Conservation (phyloP, 2,113 vertebrate genomes). For the Cyprinodon brontotheroides region DNA sequence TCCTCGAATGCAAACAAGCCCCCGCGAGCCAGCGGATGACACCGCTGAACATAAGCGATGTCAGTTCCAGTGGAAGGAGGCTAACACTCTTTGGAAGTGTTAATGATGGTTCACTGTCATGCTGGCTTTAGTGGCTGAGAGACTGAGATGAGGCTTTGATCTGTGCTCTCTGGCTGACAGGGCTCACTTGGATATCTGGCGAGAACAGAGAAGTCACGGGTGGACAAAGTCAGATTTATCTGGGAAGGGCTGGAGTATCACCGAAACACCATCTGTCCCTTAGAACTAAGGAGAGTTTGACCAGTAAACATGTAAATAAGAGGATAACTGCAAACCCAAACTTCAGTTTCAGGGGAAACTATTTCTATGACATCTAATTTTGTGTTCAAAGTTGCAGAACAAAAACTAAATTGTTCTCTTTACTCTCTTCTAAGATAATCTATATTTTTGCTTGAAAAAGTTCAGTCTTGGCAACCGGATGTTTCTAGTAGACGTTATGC, state of each 20-base stretch:
- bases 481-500: no score
- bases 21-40: slow-evolving; percentile 21
- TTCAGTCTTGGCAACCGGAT: no score
- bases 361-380: neutral
- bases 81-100: slow-evolving; percentile 49
- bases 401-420: neutral
- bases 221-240: slow-evolving; percentile 63
- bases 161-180: slow-evolving; percentile 51
- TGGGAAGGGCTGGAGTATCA: slow-evolving; percentile 33
- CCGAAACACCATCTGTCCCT: slow-evolving; percentile 25
- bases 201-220: slow-evolving; percentile 42
- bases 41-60: slow-evolving; percentile 36
- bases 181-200: slow-evolving; percentile 44
- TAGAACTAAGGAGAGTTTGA: neutral
- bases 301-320: slow-evolving; percentile 27
- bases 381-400: slow-evolving; percentile 12
- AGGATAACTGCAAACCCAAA: slow-evolving; percentile 5
- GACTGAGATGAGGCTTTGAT: slow-evolving; percentile 63
- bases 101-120: slow-evolving; percentile 68
- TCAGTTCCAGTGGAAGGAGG: slow-evolving; percentile 45
- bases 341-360: neutral
- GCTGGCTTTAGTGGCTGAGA: slow-evolving; percentile 59
- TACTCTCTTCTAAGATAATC: neutral
- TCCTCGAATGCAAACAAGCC: slow-evolving; percentile 36
- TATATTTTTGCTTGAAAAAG: neutral